Evolutionary conservation across 2,888 invertebrate species (phyloP), one percentile per base, ranked within the genome.

Genomic region (Cataglyphis altisquamis): DNA sequence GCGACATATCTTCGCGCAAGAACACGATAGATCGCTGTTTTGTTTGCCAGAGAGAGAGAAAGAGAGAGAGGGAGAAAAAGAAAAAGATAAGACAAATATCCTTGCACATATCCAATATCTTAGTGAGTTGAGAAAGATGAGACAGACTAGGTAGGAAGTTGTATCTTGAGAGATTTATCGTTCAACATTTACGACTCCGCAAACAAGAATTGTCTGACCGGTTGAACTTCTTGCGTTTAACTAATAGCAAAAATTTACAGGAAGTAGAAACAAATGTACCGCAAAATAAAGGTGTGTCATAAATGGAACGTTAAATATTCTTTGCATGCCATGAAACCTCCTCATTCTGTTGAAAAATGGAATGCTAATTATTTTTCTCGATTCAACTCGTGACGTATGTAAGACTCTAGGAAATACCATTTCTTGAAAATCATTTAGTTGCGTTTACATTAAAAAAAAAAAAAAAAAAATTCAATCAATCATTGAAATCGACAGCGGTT

Each of bases 271-370:
- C 36, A 0, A 75, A 18, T 64, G 25, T 18, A 39, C 21, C 15
- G 41, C 8, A 67, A 66, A 77, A 77, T 66, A 77, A 66, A 67
- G 75, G 29, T 66, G 75, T 12, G 55, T 9, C 75, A n/a, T 67
- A 67, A 66, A 39, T 55, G 55, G 39, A 39, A 67, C 68, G 29
- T 77, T 55, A 67, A 77, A 77, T 67, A 68, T 77, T 57, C 39
- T 57, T 57, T 10, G 64, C 15, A 18, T 12, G 12, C 29, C 10
- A 39, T 36, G 52, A 77, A 55, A 48, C 41, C 12, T n/a, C 2
- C n/a, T 2, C 29, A 41, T 68, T 41, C 39, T 10, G 67, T 10
- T 55, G 55, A 15, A 39, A 67, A 67, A 67, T 55, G 12, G 36
- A n/a, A 75, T 64, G 52, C n/a, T 41, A 21, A 75, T 66, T 39